Percentiles rank a stretch among this genome's conserved stretches.
Conservation (phyloP, 2,888 invertebrate species). For the Acanthosoma haemorrhoidale region DNA sequence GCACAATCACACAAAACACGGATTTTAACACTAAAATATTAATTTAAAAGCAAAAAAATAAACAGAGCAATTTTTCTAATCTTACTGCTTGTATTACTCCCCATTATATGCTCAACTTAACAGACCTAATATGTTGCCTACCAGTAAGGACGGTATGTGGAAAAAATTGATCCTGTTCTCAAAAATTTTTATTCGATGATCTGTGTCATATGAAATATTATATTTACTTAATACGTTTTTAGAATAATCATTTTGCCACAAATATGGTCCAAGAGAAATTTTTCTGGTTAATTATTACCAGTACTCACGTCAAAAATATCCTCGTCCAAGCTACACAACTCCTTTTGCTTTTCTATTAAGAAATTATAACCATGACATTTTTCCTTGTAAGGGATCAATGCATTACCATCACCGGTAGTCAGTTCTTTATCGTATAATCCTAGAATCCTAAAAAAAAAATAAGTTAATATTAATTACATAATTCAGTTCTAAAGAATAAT, state of each 20-base stretch:
- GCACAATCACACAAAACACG: no score
- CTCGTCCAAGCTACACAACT: slow-evolving; percentile 65
- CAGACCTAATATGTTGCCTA: no score
- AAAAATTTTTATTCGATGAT: background rate
- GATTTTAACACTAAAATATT: no score
- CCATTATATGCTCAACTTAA: no score
- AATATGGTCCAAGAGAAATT: no score
- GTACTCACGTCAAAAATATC: slow-evolving; percentile 53
- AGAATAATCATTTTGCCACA: no score
- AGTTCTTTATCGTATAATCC: background rate
- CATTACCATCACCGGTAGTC: background rate
- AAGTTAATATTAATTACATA: no score
- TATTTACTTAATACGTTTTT: background rate
- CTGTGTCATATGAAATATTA: background rate
- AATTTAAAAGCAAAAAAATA: no score
- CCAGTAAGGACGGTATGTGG: background rate
- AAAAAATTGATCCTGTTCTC: background rate
- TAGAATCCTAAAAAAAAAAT: slow-evolving; percentile 18
- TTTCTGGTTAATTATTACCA: background rate
- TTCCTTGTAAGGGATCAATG: slow-evolving; percentile 53
- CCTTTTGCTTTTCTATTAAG: slow-evolving; percentile 66
- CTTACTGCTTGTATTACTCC: no score
- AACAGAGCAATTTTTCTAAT: no score
- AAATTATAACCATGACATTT: slow-evolving; percentile 65
- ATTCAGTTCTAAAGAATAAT: no score